phyloP scores from a whole-genome alignment of 2,113 vertebrate species.

The Corapipo altera region DNA sequence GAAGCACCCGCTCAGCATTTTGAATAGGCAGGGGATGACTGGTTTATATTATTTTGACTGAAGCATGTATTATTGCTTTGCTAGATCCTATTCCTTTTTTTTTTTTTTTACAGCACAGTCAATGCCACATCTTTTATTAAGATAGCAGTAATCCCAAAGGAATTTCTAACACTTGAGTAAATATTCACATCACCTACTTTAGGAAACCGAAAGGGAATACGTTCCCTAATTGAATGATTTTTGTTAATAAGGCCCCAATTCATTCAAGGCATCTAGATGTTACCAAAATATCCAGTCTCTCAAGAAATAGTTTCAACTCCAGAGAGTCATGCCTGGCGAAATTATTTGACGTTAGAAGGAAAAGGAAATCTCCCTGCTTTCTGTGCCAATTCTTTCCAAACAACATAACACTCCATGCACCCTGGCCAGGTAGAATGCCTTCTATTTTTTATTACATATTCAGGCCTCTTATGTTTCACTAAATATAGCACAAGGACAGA shows the following conservation, averaged over 20 bases:
- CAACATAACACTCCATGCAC: accelerated
- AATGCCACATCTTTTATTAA: not conserved
- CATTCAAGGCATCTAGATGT: not conserved
- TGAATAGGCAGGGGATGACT: not conserved
- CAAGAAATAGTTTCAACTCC: not conserved
- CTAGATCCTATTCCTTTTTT: not conserved
- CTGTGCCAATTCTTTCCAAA: not conserved
- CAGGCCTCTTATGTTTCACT: not conserved
- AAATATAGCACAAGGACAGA: not conserved
- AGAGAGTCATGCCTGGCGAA: not conserved
- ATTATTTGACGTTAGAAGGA: not conserved
- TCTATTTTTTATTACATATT: not conserved
- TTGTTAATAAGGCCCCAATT: not conserved
- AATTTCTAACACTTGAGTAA: not conserved
- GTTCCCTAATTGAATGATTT: not conserved
- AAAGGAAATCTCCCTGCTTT: not conserved
- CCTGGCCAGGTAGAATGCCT: not conserved
- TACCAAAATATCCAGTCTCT: not conserved
- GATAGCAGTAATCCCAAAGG: no score
- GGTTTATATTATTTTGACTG: not conserved
- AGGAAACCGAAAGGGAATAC: conserved; percentile 3
- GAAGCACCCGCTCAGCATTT: not conserved
- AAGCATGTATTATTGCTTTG: accelerated
- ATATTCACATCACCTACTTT: not conserved
- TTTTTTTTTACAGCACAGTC: not conserved